Conservation (phyloP, 2,113 vertebrate species). For the Potamarius usumacintae region DNA sequence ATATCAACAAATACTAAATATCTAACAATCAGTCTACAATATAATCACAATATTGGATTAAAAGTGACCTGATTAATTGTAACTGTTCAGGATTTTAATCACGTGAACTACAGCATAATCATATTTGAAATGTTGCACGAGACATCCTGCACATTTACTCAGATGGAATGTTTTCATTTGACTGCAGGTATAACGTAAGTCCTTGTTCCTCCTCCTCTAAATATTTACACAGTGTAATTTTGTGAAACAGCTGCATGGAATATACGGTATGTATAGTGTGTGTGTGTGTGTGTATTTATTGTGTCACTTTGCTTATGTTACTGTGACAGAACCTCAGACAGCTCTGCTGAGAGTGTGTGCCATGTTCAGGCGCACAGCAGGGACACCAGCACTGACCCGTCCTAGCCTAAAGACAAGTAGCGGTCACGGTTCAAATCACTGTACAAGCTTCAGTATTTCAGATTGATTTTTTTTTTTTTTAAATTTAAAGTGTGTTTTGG, state of each 20-base stretch:
- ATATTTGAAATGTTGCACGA: background rate
- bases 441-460: background rate
- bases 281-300: background rate
- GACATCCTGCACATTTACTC: background rate
- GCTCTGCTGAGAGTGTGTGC: slow-evolving; percentile 64
- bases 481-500: background rate
- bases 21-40: background rate
- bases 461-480: too few relatives aligned
- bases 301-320: slow-evolving; percentile 34
- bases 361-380: slow-evolving; percentile 50
- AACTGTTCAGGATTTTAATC: background rate
- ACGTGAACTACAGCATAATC: background rate
- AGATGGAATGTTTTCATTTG: background rate
- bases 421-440: background rate
- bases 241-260: background rate
- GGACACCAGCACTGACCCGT: slow-evolving; percentile 7
- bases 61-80: background rate
- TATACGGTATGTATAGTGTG: background rate
- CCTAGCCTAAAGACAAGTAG: slow-evolving; percentile 1
- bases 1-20: background rate
- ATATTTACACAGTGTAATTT: background rate
- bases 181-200: background rate
- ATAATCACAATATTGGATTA: background rate
- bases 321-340: slow-evolving; percentile 60
- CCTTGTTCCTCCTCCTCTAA: background rate